Base-by-base conservation (phyloP, 1,140 invertebrate genomes). In the Hycleus cichorii region DNA sequence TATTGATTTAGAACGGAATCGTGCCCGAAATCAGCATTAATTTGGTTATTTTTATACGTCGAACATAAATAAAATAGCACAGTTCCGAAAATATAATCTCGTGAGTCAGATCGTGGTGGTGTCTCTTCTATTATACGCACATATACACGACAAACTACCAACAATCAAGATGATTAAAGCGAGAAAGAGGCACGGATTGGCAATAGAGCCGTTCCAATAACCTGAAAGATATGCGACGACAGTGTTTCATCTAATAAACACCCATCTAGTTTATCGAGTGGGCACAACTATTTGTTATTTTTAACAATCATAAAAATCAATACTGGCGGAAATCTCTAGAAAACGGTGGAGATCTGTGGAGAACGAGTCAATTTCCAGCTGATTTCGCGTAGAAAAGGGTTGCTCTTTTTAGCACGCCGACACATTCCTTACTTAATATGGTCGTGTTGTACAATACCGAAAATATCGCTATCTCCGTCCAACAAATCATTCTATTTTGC, bases 181-280 rank as follows among this genome's bases (percentile, higher is more conserved):
- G 18, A 18, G 24, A 26, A 12, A 26, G 38, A 58, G 42, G 57
- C 52, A 54, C 54, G 49, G 49, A 43, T 61, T 61, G 59, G 59
- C 59, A 61, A 53, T 40, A 27, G 53, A 42, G 39, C 32, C 52
- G 59, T 61, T 61, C 59, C 55, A 61, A 61, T 61, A 57, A 61
- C 59, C 53, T 55, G 54, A 61, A 47, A 57, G 59, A 49, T 61
- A 61, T 61, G 59, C 3, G 26, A 47, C 50, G 56, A 39, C 24
- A 32, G 7, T 32, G 32, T 32, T 32, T 32, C 32, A 32, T 49
- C 27, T 49, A 39, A 26, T 40, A 50, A 40, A 40, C 39, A 50
- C 49, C 49, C 40, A 38, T 11, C 9, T 39, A 39, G 39, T 50
- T 40, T 50, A 12, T 40, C 38, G 12, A 12, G 10, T 50, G n/a